Evolutionary conservation across 2,113 vertebrate species (phyloP), one percentile per base, ranked within the genome.

Genomic region (Diadophis punctatus): DNA sequence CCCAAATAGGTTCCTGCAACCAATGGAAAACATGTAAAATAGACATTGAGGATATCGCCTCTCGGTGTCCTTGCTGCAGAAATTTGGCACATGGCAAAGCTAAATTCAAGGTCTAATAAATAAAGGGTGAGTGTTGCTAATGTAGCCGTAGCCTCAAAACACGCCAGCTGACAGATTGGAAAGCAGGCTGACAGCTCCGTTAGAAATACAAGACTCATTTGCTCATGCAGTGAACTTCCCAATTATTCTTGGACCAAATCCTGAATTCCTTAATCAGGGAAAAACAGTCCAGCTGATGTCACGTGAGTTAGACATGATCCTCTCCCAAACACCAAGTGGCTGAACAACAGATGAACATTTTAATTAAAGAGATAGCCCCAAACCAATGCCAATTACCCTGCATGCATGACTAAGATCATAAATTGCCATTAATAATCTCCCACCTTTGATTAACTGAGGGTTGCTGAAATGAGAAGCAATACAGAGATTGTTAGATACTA

Each of bases 321-420:
- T 49, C 60, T 91, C 55, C 85, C 89, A 27, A 74, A 88, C 94
- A 46, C 92, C 4, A 1, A 56, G 90, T 90, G 88, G 86, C 60
- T n/a, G 68, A 27, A 89, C 53, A 91, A 91, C 60, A 87, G 55
- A 87, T 34, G 0, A 39, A 84, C 43, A 90, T 68, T 93, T 56
- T 63, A 92, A 88, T 56, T 63, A 92, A 89, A 93, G 91, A 80
- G 91, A 91, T 93, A 86, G 25, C 56, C 51, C 6, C 89, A 51
- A 30, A 63, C 94, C 92, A 90, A 91, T 93, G 90, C 94, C 52
- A 95, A 95, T 95, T 87, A 88, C 1, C 23, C 94, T 86, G 87
- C 87, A 96, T 96, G 95, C 95, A 92, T 74, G 93, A 95, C 92
- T 96, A 93, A 96, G 96, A 96, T 55, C 93, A 92, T 95, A 97